A percentile compares a stretch with the other conserved stretches of the same genome.
These are phyloP conservation scores for Harpalus rubripes DNA, from an alignment of 2,888 invertebrate genomes.

Conservation along the genomic window DNA sequence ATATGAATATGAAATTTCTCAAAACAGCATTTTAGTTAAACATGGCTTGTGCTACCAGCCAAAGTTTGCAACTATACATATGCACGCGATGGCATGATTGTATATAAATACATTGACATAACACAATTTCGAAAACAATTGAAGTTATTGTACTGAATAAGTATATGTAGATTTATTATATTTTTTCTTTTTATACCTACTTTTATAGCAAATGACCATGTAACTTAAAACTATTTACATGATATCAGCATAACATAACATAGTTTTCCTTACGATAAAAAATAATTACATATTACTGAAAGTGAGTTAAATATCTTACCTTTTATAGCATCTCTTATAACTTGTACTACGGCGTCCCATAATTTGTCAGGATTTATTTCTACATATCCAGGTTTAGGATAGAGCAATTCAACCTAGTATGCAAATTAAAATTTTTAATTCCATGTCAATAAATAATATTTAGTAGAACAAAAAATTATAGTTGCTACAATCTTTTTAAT, in stretches of 20 bases:
- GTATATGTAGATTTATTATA: background rate
- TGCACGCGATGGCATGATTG: no score
- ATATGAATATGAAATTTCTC: no score
- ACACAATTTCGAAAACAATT: no score
- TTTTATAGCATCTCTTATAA: constrained; percentile 85
- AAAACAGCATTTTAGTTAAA: no score
- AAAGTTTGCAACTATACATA: no score
- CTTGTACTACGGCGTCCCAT: constrained; percentile 84
- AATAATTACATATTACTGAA: background rate
- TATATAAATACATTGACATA: no score
- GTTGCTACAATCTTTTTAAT: background rate
- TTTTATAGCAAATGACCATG: background rate
- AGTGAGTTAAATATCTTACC: constrained; percentile 78
- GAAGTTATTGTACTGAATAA: no score
- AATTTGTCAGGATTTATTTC: constrained; percentile 93
- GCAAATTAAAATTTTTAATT: constrained; percentile 23
- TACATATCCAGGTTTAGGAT: constrained; percentile 88
- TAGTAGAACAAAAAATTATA: constrained; percentile 6
- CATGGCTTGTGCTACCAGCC: no score
- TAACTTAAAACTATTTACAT: background rate
- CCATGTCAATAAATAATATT: background rate
- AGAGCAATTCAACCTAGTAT: constrained; percentile 86
- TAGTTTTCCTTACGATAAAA: background rate
- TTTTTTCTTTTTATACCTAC: background rate
- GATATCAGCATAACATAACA: background rate